Conservation (phyloP, 2,113 vertebrate genomes). For the Melanerpes formicivorus region DNA sequence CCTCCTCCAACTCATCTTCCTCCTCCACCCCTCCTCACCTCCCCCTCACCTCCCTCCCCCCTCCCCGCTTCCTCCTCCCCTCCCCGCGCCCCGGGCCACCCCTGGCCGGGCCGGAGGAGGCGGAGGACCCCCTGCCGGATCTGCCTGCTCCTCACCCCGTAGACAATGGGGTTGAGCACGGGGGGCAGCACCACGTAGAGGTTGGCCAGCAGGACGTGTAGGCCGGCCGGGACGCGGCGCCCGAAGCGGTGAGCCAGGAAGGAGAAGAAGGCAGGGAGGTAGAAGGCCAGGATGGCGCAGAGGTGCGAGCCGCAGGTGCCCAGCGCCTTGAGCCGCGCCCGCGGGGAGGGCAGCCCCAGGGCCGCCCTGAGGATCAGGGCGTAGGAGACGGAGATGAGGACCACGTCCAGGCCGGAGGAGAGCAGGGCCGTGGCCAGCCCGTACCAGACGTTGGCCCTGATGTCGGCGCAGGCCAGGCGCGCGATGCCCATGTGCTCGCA, state of each 20-base stretch:
- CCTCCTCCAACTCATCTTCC: too few species aligned
- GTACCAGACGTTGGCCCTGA: constrained; percentile 63
- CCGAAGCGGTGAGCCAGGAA: constrained; percentile 66
- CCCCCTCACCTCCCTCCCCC: too few species aligned
- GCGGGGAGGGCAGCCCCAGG: constrained; percentile 6
- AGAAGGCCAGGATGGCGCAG: constrained; percentile 71
- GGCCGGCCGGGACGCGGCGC: neutral
- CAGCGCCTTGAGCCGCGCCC: constrained; percentile 61
- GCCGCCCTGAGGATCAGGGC: constrained; percentile 32
- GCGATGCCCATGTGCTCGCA: constrained; percentile 79
- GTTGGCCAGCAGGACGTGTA: constrained; percentile 17
- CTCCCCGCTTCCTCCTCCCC: too few species aligned
- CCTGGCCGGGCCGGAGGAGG: neutral
- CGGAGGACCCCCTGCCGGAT: constrained; percentile 5
- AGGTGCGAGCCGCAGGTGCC: constrained; percentile 72
- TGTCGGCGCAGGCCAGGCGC: constrained; percentile 73
- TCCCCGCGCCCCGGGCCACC: neutral
- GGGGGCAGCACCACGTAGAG: constrained; percentile 55
- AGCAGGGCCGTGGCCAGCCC: constrained; percentile 63
- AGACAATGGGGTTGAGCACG: constrained; percentile 73
- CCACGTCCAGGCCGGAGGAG: constrained; percentile 55
- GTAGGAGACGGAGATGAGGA: constrained; percentile 55
- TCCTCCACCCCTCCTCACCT: too few species aligned
- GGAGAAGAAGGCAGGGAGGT: constrained; percentile 67
- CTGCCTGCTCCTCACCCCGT: constrained; percentile 65